A percentile compares a stretch with the other conserved stretches of the same genome.
Conservation (phyloP, 2,113 vertebrate species). For the Cariama cristata region DNA sequence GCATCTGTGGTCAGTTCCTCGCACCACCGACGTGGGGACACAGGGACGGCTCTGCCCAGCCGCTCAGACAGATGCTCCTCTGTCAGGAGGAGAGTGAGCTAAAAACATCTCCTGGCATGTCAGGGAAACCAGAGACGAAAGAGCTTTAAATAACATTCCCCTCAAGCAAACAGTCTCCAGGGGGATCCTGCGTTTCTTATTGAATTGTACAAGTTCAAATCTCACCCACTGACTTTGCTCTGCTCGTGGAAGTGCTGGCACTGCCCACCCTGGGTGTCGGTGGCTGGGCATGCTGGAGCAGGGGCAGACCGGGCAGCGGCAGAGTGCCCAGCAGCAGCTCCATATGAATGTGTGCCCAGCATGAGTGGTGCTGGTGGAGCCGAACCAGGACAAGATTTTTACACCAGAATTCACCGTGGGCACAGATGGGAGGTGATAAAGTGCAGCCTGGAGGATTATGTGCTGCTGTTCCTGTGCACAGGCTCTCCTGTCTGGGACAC, state of each 20-base stretch:
- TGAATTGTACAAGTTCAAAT: not conserved
- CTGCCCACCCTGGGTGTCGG: rapidly evolving
- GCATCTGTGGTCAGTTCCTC: not conserved
- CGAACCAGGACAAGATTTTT: not conserved
- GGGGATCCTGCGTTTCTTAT: not conserved
- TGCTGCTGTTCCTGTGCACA: not conserved
- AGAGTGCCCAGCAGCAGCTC: not conserved
- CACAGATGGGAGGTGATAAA: not conserved
- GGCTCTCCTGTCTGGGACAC: not conserved
- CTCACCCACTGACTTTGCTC: rapidly evolving
- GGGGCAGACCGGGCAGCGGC: not conserved
- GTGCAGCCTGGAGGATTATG: not conserved
- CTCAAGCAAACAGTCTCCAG: not conserved
- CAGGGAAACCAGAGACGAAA: not conserved
- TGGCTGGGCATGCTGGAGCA: rapidly evolving
- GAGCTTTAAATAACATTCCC: not conserved
- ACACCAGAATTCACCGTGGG: not conserved
- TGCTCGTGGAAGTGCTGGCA: rapidly evolving
- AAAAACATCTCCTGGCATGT: not conserved
- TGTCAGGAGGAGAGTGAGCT: not conserved
- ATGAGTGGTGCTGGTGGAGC: rapidly evolving
- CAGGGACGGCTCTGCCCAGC: rapidly evolving
- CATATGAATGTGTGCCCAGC: rapidly evolving
- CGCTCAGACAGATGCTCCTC: not conserved
- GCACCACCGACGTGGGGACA: rapidly evolving